Conservation (phyloP, 2,113 vertebrate genomes). For the Xyliphius kryptos region DNA sequence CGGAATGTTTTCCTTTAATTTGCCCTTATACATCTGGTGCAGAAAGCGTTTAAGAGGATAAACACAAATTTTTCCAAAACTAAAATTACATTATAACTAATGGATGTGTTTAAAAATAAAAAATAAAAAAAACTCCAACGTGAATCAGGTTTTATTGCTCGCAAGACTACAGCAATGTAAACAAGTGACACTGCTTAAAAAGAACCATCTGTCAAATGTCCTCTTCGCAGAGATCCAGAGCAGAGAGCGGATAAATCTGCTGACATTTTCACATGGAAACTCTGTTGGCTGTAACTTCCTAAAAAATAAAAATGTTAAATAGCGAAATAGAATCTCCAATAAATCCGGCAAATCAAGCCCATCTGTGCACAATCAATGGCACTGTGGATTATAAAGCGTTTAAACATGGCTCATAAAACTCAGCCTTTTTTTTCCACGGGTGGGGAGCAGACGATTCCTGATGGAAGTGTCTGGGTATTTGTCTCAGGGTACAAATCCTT, state of each 20-base stretch:
- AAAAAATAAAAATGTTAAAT: not conserved
- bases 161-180: too few species aligned
- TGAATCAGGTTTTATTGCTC: too few species aligned
- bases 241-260: slow-evolving; percentile 23
- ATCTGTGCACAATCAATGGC: slow-evolving; percentile 42
- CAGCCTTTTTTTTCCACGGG: slow-evolving; percentile 10
- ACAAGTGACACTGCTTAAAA: not conserved
- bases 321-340: slow-evolving; percentile 11
- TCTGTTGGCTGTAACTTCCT: slow-evolving; percentile 10
- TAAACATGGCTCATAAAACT: slow-evolving; percentile 34
- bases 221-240: slow-evolving; percentile 5
- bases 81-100: too few species aligned
- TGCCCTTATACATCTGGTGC: too few species aligned
- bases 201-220: slow-evolving; percentile 7
- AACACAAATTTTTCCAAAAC: too few species aligned
- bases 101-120: too few species aligned
- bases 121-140: too few species aligned
- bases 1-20: too few species aligned
- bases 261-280: slow-evolving; percentile 34
- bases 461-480: slow-evolving; percentile 17
- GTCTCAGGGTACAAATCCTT: slow-evolving; percentile 10
- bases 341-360: slow-evolving; percentile 30
- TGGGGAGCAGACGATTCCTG: slow-evolving; percentile 12
- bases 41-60: too few species aligned
- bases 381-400: slow-evolving; percentile 28